A percentile compares a stretch with the other conserved stretches of the same genome.
Conservation (phyloP, 2,113 vertebrate species). For the Psilopogon haemacephalus region DNA sequence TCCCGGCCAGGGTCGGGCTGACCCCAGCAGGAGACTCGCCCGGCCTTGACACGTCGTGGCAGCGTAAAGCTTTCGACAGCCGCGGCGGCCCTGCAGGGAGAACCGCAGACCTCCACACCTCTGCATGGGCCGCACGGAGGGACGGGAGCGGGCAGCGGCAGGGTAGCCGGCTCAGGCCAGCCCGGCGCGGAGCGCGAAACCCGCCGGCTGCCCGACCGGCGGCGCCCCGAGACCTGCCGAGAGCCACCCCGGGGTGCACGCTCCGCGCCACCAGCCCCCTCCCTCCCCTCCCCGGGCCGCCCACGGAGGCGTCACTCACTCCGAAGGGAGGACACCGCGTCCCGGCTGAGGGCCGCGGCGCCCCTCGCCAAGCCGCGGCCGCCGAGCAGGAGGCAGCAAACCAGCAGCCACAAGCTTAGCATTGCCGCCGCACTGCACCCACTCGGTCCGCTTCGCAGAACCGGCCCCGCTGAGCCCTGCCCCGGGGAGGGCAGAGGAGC, state of each 20-base stretch:
- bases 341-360: not conserved
- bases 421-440: not conserved
- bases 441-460: not conserved
- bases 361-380: not conserved
- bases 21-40: no score
- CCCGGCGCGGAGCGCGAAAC: constrained; percentile 20
- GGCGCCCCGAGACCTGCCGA: not conserved
- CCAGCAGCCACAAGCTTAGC: not conserved
- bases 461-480: not conserved
- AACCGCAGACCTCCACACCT: not conserved
- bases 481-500: not conserved
- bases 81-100: not conserved
- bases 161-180: not conserved
- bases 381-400: not conserved
- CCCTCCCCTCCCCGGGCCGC: not conserved
- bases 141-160: not conserved
- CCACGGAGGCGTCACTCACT: not conserved
- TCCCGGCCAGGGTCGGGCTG: no score
- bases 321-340: not conserved
- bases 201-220: constrained; percentile 64
- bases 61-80: not conserved
- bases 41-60: not conserved
- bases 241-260: not conserved
- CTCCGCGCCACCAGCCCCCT: not conserved
- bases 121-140: not conserved